phyloP scores from a whole-genome alignment of 2,113 vertebrate genomes.

The Phalacrocorax carbo region DNA sequence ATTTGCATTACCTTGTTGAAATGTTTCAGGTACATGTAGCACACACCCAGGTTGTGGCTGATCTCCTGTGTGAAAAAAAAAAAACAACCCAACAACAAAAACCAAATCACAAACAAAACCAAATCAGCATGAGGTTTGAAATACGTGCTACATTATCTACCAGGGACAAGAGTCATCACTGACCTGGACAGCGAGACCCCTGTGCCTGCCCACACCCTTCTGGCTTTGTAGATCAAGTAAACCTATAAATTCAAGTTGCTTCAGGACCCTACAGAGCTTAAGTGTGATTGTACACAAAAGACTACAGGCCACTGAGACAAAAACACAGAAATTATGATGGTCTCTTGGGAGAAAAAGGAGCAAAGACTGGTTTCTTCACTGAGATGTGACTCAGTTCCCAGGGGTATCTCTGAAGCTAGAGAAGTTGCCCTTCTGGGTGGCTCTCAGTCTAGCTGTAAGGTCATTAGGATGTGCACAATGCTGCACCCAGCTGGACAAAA shows the following conservation, averaged over 20 bases:
- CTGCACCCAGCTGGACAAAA: background rate
- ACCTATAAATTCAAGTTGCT: background rate
- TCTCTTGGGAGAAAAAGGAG: background rate
- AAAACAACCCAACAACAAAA: too few relatives aligned
- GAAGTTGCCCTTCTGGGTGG: background rate
- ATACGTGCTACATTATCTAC: background rate
- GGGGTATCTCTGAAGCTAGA: background rate
- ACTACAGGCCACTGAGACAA: background rate
- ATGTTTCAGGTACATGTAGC: conserved; percentile 93
- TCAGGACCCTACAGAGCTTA: background rate
- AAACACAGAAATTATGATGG: fast-evolving
- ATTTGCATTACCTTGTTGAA: conserved; percentile 83
- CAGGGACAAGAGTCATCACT: background rate
- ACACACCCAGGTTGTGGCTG: conserved; percentile 93
- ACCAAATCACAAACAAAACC: background rate
- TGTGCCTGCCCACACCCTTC: background rate
- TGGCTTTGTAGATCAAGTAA: background rate
- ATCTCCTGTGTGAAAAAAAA: conserved; percentile 82
- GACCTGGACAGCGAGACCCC: background rate
- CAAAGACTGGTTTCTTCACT: background rate
- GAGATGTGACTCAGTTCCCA: background rate
- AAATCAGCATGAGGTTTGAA: background rate
- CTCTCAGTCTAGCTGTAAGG: background rate
- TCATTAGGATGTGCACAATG: background rate
- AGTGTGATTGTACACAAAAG: background rate